Conservation (phyloP, 2,113 vertebrate genomes). For the Semicossyphus pulcher region DNA sequence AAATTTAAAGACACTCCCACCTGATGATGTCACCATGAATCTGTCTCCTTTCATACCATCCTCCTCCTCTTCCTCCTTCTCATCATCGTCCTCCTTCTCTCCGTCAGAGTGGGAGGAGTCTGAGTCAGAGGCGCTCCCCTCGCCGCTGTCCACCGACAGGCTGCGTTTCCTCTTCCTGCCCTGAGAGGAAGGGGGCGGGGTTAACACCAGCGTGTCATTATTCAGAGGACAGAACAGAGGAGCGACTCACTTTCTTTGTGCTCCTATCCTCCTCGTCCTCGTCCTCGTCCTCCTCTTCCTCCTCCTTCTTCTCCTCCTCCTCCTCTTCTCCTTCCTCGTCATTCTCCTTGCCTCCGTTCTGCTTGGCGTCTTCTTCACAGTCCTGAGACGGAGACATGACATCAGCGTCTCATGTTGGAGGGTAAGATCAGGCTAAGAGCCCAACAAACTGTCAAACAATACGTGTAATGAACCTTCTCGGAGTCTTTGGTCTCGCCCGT, state of each 20-base stretch:
- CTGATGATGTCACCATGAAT: not conserved
- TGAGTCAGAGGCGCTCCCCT: slow-evolving; percentile 81
- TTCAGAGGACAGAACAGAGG: rapidly evolving
- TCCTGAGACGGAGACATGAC: not conserved
- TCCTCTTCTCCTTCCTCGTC: slow-evolving; percentile 40
- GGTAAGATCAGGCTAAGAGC: too few species aligned
- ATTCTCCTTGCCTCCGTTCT: slow-evolving; percentile 65
- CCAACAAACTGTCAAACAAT: too few species aligned
- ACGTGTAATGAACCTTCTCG: slow-evolving; percentile 44
- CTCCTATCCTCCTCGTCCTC: slow-evolving; percentile 59
- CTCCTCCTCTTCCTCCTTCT: slow-evolving; percentile 70
- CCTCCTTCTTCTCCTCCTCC: slow-evolving; percentile 61
- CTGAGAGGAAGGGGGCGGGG: slow-evolving; percentile 59
- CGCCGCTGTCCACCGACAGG: slow-evolving; percentile 73
- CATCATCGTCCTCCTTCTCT: slow-evolving; percentile 69
- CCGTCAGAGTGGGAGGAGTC: slow-evolving; percentile 82
- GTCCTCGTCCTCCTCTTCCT: slow-evolving; percentile 58
- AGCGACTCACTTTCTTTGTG: slow-evolving; percentile 59
- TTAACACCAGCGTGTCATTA: not conserved
- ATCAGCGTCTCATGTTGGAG: too few species aligned
- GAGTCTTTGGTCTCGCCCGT: not conserved
- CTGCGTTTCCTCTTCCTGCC: slow-evolving; percentile 89
- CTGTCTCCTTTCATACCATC: slow-evolving; percentile 15
- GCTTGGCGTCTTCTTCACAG: not conserved
- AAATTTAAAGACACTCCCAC: slow-evolving; percentile 8